phyloP scores from a whole-genome alignment of 2,797 vertebrate genomes.

The Poliocrania exsul region DNA sequence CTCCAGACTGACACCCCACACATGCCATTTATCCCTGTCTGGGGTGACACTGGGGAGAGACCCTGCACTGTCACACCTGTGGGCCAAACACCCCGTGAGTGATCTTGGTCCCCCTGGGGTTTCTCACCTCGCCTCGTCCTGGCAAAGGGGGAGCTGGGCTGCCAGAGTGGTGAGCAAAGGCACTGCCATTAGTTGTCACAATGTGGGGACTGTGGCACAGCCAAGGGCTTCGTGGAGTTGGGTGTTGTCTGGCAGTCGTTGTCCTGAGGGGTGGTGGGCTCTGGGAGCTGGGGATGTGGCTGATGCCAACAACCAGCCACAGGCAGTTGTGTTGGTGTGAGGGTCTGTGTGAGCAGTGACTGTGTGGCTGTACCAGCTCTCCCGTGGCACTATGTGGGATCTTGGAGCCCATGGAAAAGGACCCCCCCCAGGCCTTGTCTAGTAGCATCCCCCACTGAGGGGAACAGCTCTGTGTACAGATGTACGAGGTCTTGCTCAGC shows the following conservation, averaged over 20 bases:
- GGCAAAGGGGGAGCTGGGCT: not conserved
- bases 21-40: not conserved
- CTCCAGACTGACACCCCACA: too few species aligned
- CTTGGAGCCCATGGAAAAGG: not conserved
- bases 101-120: not conserved
- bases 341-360: not conserved
- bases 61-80: not conserved
- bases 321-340: not conserved
- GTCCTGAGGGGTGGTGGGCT: not conserved
- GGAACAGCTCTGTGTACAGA: not conserved
- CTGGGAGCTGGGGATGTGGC: too few species aligned
- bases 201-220: accelerated
- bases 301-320: accelerated
- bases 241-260: accelerated
- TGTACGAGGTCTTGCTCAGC: not conserved
- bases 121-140: accelerated
- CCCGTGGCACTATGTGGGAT: not conserved
- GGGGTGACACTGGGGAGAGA: accelerated
- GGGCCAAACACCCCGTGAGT: not conserved
- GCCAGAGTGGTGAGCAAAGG: accelerated
- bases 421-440: not conserved
- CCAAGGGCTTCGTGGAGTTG: accelerated
- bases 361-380: not conserved
- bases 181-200: accelerated
- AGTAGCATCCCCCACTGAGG: accelerated